Evolutionary conservation across 2,888 invertebrate species (phyloP).

Genomic region (Slavum lentiscoides): DNA sequence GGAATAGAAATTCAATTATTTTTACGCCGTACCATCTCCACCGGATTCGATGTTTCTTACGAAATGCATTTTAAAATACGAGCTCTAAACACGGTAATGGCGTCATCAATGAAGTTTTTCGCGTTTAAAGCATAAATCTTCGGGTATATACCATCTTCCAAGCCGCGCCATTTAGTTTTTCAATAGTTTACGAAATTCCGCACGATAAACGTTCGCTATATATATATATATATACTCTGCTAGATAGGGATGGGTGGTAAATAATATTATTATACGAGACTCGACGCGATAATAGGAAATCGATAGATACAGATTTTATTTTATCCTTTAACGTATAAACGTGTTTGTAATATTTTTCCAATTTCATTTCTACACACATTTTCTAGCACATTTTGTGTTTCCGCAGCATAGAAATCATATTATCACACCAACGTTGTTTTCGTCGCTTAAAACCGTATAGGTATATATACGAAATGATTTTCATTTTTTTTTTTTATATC

Average conservation of each 20-base stretch:
- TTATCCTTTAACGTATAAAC: not conserved
- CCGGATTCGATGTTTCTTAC: not conserved
- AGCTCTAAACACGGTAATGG: not conserved
- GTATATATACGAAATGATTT: not conserved
- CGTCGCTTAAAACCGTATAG: not conserved
- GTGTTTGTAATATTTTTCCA: not conserved
- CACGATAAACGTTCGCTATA: not conserved
- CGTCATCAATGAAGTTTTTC: conserved; percentile 13
- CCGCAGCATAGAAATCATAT: not conserved
- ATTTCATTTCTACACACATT: not conserved
- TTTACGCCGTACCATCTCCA: not conserved
- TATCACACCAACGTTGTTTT: not conserved
- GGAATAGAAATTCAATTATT: conserved; percentile 19
- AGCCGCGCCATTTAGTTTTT: not conserved
- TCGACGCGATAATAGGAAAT: not conserved
- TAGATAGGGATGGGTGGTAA: not conserved
- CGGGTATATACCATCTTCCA: not conserved
- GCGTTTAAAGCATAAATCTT: conserved; percentile 19
- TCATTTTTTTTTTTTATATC: no score
- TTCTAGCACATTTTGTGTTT: not conserved
- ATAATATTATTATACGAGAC: not conserved
- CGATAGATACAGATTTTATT: not conserved
- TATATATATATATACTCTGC: no score
- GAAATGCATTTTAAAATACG: conserved; percentile 21
- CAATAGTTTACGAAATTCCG: not conserved